Evolutionary conservation across 2,888 invertebrate species (phyloP).

Genomic region (Penaeus monodon): DNA sequence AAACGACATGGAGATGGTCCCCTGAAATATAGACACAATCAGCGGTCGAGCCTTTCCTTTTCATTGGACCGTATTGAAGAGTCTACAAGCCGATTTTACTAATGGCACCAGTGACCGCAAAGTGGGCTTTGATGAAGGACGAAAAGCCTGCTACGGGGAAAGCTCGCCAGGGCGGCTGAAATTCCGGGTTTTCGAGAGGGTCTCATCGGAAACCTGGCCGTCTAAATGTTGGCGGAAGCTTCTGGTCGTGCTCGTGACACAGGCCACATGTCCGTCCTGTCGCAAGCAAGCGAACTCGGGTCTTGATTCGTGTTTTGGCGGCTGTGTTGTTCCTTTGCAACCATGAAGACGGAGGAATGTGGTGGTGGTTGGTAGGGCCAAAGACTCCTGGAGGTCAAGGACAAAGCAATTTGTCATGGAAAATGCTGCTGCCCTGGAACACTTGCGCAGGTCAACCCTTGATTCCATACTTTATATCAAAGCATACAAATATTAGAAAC

Average conservation of each 20-base stretch:
- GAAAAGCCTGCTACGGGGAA: not conserved
- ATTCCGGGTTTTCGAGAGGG: too few relatives aligned
- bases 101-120: conserved; percentile 37
- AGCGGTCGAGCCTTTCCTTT: conserved; percentile 20
- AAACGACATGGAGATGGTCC: too few relatives aligned
- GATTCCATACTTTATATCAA: too few relatives aligned
- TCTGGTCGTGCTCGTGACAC: too few relatives aligned
- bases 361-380: not conserved
- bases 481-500: too few relatives aligned
- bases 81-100: conserved; percentile 39
- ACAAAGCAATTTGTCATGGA: conserved; percentile 15
- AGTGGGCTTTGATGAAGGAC: conserved; percentile 1
- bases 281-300: too few relatives aligned
- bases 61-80: conserved; percentile 15
- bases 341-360: not conserved
- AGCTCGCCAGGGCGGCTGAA: too few relatives aligned
- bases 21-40: not conserved
- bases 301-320: not conserved
- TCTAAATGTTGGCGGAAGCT: too few relatives aligned
- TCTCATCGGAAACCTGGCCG: too few relatives aligned
- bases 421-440: not conserved
- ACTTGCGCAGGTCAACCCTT: too few relatives aligned
- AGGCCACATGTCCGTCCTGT: too few relatives aligned
- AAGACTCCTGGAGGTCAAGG: conserved; percentile 8
- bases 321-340: not conserved